Base-by-base conservation (phyloP, 1,140 invertebrate species). In the Chelonus insularis region DNA sequence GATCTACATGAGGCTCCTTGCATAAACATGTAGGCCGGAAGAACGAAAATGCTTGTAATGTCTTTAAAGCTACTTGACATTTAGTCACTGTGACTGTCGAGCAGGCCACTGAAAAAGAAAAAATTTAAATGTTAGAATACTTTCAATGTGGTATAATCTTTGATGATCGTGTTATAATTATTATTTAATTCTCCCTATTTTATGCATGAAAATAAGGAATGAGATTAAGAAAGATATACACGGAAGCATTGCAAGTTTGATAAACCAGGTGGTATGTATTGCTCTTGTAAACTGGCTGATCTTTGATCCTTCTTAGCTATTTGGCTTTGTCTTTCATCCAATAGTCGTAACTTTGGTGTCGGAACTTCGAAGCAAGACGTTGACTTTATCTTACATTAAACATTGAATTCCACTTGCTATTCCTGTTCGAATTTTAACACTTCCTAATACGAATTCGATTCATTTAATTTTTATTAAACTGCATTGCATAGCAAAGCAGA, bases 21-120 rank as follows among this genome's bases (percentile, higher is more conserved):
- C 93, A 95, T 68, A 95, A 88, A 79, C 93, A 95, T 65, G 92
- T 94, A 67, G 93, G 93, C 72, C 90, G 89, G 85, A 95, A 95
- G 86, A 93, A 94, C 66, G 91, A 89, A 79, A 94, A 95, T 48
- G 91, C 91, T 84, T 94, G 91, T 54, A 95, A 83, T 20, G 92
- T 94, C 66, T 89, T 85, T 58, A 95, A 84, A 3, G 93, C 93
- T 18, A 91, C 91, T 82, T 93, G 92, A 82, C 93, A 95, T 82
- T 94, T 94, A 59, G 90, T 92, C 69, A 95, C 92, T 25, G 93
- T 95, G 67, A 94, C 91, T 14, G 93, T 95, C 47, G 92, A 94
- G 80, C 92, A 95, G 57, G 93, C 92, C 74, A 95, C 93, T 95
- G 88, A n/a, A n/a, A n/a, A n/a, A n/a, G n/a, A n/a, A n/a, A n/a